Evolutionary conservation across 2,888 invertebrate species (phyloP), one percentile per base, ranked within the genome.

Genomic region (Ochropacha duplaris): DNA sequence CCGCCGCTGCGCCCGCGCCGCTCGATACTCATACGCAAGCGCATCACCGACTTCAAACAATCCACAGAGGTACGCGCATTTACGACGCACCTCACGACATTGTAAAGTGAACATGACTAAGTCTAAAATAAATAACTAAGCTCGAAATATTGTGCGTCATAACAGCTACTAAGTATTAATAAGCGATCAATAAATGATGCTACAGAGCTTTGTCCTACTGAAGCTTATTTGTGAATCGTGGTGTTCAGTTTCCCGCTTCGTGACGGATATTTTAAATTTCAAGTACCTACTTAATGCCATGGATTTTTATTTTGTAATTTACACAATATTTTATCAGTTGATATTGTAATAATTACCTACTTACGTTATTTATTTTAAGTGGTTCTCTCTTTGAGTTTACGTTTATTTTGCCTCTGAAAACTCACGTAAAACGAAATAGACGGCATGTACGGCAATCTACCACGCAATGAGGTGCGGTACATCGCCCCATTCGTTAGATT

Each of bases 31-130:
- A 24, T 57, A 55, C 71, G 61, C 74, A 67, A 69, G 64, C 74
- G 67, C 75, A 66, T 65, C 76, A 59, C 68, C 57, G 66, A 65
- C 76, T 68, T 71, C 77, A 74, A 64, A 71, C 65, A 67, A 67
- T 67, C 64, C 69, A 68, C 69, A 81, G 85, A 90, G 89, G 89
- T 89, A 90, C 85, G 83, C 80, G 82, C 71, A 19, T 19, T 9
- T 44, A 44, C 44, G 8, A 19, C 72, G 65, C 68, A 58, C 59
- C 62, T 61, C 64, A 64, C 66, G 59, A 31, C 60, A 31, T 57
- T 54, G 22, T 49, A 51, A 57, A 61, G 61, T 63, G 61, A 59
- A 58, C 28, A 50, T 19, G 22, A 56, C 26, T 54, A 36, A 51
- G 2, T 5, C 54, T 51, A 54, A 36, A 57, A 49, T 39, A 49